These are phyloP conservation scores for Scomberomorus guttatus DNA, from an alignment of 2,797 vertebrate species.

Conservation along the genomic window DNA sequence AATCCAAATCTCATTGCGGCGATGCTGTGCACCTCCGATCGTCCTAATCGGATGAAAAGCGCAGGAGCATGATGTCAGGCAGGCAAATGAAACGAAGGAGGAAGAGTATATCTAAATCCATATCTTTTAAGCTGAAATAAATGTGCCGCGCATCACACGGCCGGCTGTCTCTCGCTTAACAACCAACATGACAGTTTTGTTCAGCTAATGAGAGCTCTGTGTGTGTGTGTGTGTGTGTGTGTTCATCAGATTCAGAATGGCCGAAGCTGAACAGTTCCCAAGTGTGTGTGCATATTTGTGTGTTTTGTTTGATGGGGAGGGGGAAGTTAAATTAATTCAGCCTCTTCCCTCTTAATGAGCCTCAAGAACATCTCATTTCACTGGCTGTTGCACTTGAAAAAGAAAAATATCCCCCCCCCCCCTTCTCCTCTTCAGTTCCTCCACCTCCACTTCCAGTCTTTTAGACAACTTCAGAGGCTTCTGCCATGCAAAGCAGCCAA, in stretches of 20 bases:
- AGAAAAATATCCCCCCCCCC: slow-evolving; percentile 30
- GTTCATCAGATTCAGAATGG: slow-evolving; percentile 10
- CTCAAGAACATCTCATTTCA: slow-evolving; percentile 74
- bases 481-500: slow-evolving; percentile 70
- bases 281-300: slow-evolving; percentile 16
- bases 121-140: slow-evolving; percentile 36
- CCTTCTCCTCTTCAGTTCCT: slow-evolving; percentile 36
- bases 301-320: slow-evolving; percentile 2
- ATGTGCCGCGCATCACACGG: slow-evolving; percentile 12
- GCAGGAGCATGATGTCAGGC: slow-evolving; percentile 42
- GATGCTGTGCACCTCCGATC: slow-evolving; percentile 36
- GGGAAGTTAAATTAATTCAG: slow-evolving; percentile 56
- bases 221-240: neutral
- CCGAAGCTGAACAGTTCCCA: slow-evolving; percentile 33
- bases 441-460: slow-evolving; percentile 63
- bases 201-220: slow-evolving; percentile 19
- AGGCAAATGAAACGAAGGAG: slow-evolving; percentile 28
- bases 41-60: slow-evolving; percentile 59
- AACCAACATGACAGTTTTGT: slow-evolving; percentile 19
- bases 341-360: slow-evolving; percentile 59
- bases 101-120: slow-evolving; percentile 50
- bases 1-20: slow-evolving; percentile 57
- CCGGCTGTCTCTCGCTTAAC: slow-evolving; percentile 26
- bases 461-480: slow-evolving; percentile 63
- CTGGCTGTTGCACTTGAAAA: slow-evolving; percentile 64